Evolutionary conservation across 2,888 invertebrate species (phyloP), one percentile per base, ranked within the genome.

Genomic region (Lacanobia wlatinum): DNA sequence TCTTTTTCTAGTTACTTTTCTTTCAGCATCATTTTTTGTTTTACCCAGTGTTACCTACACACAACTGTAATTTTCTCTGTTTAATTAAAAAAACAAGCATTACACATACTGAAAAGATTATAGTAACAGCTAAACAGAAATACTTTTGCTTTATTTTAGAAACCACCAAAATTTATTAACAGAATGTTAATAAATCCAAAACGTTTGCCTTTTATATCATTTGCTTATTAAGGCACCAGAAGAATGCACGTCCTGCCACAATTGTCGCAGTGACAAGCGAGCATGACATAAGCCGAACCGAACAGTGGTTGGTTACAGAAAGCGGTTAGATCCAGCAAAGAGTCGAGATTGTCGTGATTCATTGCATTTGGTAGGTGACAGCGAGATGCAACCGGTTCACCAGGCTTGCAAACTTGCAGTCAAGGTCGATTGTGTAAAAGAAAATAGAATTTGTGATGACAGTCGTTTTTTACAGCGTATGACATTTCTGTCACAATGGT

Each of bases 341-440:
- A 38, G 4, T 43, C 10, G 50, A 63, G 65, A 81, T 59, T 76
- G 16, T 55, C 14, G 58, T 76, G 77, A 81, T 66, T 76, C 58
- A 76, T 65, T 48, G 23, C 55, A 71, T 55, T 18, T 12, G 7
- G 34, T 38, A 52, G 21, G 21, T 38, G 9, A 38, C 14, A 38
- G n/a, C 56, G 76, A 50, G 77, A 52, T 81, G 66, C 77, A 63
- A 76, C 71, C 66, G 78, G 78, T 67, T 82, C 58, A 82, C 67
- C 59, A 63, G 58, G 70, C 77, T 62, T n/a, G 58, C 34, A 58
- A 66, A 74, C 56, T 55, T 28, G 18, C 21, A n/a, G 12, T 12
- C 69, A 80, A 80, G 78, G 80, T 74, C 75, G 63, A 40, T 46
- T 55, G 65, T 56, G 68, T 38, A 71, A 73, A 61, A 69, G 28